phyloP scores from a whole-genome alignment of 37 sponge, comb jelly and placozoan species.

The Haliclona indistincta region DNA sequence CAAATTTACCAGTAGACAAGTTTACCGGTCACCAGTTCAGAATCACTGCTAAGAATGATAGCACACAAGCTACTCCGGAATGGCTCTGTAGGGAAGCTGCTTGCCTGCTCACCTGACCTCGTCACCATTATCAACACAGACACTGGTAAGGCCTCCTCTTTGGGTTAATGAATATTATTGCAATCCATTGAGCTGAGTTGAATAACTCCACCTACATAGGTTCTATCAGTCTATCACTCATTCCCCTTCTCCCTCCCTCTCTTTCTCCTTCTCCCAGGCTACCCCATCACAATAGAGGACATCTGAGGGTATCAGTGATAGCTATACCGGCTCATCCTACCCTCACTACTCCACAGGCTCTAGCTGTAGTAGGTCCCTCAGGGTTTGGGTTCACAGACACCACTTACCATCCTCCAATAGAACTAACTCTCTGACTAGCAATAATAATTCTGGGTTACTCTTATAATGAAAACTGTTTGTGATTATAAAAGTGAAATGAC shows the following conservation, averaged over 20 bases:
- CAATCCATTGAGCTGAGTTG: too few relatives aligned
- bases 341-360: conserved; percentile 48
- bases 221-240: too few relatives aligned
- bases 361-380: conserved; percentile 73
- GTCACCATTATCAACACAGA: conserved; percentile 60
- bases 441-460: too few relatives aligned
- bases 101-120: conserved; percentile 73
- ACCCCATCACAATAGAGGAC: conserved; percentile 70
- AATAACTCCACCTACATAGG: too few relatives aligned
- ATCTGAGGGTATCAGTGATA: conserved; percentile 72
- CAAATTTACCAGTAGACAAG: too few relatives aligned
- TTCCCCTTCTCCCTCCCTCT: too few relatives aligned
- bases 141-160: conserved; percentile 26
- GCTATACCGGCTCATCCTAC: conserved; percentile 54
- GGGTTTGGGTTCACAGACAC: conserved; percentile 71
- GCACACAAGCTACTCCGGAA: conserved; percentile 18
- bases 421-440: too few relatives aligned
- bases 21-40: conserved; percentile 44
- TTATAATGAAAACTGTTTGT: too few relatives aligned
- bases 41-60: conserved; percentile 78
- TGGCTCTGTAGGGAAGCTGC: conserved; percentile 7
- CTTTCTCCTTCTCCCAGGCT: conserved; percentile 24
- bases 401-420: too few relatives aligned
- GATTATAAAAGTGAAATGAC: too few relatives aligned
- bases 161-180: too few relatives aligned